Evolutionary conservation across 2,888 invertebrate genomes (phyloP), one percentile per base, ranked within the genome.

Genomic region (Cheilosia vulpina): DNA sequence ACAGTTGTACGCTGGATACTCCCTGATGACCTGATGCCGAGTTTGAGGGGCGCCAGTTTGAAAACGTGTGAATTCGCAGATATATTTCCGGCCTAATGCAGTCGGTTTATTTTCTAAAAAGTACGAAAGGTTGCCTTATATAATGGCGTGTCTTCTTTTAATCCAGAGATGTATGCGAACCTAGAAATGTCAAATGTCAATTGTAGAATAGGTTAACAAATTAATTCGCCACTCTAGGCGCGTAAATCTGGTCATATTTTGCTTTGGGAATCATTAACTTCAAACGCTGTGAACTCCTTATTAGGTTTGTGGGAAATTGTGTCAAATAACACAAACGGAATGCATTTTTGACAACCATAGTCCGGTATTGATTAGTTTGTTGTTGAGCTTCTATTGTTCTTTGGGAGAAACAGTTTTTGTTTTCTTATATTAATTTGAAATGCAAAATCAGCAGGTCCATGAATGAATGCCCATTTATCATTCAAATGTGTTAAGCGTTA

Each of bases 251-350:
- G 2, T 31, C 17, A 11, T 52, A 7, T 38, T 24, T 15, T 60
- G 19, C 13, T 60, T 38, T 11, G 34, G 19, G 21, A 50, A 55
- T 72, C 78, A 62, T 73, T 73, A 63, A 63, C 57, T 60, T 41
- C 43, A 43, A 41, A 78, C 38, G 6, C 15, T 34, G 38, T 68
- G 50, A 73, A 62, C 63, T 57, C 43, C 6, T 82, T 47, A 27
- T 69, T 78, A 71, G 78, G 78, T 78, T 71, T 78, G 47, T 69
- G 52, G 73, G 62, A 65, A 73, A 78, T 58, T 73, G 57, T 78
- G 83, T 78, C 73, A 69, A 68, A 73, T 43, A 68, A 63, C 50
- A 27, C 43, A 24, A 52, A 63, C 41, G 38, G 34, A 38, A 38
- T 3, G 58, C 57, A 17, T 13, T 31, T 21, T 45, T 45, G 6